Conservation (phyloP, 2,888 invertebrate genomes). For the Stegophylla sp. region DNA sequence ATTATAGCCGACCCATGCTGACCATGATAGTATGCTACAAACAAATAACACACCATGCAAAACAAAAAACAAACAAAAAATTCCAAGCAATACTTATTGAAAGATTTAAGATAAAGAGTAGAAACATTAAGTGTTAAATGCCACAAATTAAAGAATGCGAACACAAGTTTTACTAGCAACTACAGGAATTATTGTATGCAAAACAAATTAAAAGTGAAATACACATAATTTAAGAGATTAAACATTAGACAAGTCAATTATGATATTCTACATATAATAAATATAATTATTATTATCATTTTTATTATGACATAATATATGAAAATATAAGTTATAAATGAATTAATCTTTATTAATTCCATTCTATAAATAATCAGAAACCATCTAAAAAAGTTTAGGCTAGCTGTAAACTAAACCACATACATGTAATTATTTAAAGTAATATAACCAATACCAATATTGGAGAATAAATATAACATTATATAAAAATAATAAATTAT, state of each 20-base stretch:
- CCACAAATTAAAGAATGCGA: constrained; percentile 15
- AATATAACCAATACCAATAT: too few species aligned
- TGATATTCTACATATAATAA: not conserved
- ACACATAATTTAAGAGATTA: not conserved
- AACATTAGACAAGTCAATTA: not conserved
- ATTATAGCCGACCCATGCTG: constrained; percentile 59
- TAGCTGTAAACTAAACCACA: too few species aligned
- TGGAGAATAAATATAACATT: too few species aligned
- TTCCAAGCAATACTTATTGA: constrained; percentile 42
- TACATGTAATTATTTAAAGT: too few species aligned
- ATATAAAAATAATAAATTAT: too few species aligned
- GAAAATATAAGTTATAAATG: not conserved
- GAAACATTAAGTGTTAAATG: not conserved
- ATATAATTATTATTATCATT: not conserved
- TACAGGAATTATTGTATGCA: too few species aligned
- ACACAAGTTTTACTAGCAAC: too few species aligned
- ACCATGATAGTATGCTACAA: constrained; percentile 56
- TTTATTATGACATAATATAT: too few species aligned
- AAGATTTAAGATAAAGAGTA: not conserved
- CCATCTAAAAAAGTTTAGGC: too few species aligned
- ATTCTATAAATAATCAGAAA: too few species aligned
- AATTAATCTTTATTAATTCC: too few species aligned
- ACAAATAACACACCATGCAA: constrained; percentile 58
- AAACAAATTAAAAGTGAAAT: constrained; percentile 21
- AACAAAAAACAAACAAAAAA: constrained; percentile 48